These are phyloP conservation scores for Oreocharis arfaki DNA, from an alignment of 2,113 vertebrate species.

Conservation along the genomic window DNA sequence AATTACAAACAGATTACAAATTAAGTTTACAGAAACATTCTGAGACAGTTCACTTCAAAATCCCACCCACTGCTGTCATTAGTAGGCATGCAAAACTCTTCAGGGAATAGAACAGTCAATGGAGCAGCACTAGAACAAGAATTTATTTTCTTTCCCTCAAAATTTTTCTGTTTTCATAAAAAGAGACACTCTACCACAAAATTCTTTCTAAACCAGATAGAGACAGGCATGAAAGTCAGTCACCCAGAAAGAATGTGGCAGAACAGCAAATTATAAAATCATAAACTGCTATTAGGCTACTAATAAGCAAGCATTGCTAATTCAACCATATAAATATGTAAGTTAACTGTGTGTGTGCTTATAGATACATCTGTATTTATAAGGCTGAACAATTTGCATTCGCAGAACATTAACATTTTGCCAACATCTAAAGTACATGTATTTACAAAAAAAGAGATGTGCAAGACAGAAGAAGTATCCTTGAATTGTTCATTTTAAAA, in stretches of 20 bases:
- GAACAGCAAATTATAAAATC: not conserved
- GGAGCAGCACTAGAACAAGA: not conserved
- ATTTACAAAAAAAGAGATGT: not conserved
- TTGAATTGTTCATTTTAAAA: not conserved
- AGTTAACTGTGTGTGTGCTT: not conserved
- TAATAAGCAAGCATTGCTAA: not conserved
- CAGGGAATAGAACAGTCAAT: not conserved
- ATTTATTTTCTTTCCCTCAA: not conserved
- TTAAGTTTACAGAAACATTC: not conserved
- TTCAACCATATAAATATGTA: not conserved
- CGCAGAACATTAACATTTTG: not conserved
- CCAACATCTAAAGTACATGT: not conserved
- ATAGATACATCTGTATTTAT: not conserved
- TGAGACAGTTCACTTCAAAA: not conserved
- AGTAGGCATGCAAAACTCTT: not conserved
- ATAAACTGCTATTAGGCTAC: not conserved
- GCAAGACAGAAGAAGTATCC: not conserved
- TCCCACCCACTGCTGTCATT: not conserved
- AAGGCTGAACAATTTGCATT: not conserved
- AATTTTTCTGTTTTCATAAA: not conserved
- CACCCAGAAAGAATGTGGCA: not conserved
- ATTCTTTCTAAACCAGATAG: not conserved
- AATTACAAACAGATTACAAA: not conserved
- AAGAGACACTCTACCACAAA: not conserved
- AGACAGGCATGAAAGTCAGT: not conserved